These are phyloP conservation scores for Dynastes grantii DNA, from an alignment of 2,888 invertebrate species.

Conservation along the genomic window DNA sequence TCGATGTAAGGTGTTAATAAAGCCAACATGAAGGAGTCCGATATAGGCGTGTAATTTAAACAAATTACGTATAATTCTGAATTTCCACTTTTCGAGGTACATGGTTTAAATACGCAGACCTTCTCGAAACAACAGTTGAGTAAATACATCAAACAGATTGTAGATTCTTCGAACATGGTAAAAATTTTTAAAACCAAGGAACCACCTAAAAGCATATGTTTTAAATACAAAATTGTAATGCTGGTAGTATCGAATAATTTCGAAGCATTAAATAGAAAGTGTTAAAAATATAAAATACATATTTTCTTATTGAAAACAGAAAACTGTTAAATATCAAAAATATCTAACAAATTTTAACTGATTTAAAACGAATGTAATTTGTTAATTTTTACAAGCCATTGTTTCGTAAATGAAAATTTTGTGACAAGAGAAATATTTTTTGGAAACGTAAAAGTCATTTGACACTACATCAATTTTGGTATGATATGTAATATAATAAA, in stretches of 20 bases:
- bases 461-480: too few relatives aligned
- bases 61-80: constrained; percentile 94
- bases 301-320: too few relatives aligned
- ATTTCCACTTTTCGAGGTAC: constrained; percentile 95
- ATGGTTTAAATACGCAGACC: constrained; percentile 89
- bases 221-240: constrained; percentile 39
- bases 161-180: constrained; percentile 89
- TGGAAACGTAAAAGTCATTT: too few relatives aligned
- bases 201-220: constrained; percentile 75
- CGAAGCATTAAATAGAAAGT: neutral
- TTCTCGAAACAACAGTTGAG: constrained; percentile 82
- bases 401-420: too few relatives aligned
- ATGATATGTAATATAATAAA: too few relatives aligned
- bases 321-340: too few relatives aligned
- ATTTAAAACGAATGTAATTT: too few relatives aligned
- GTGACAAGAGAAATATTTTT: too few relatives aligned
- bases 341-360: too few relatives aligned
- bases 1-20: constrained; percentile 71
- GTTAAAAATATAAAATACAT: too few relatives aligned
- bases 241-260: constrained; percentile 16
- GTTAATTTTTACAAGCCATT: too few relatives aligned
- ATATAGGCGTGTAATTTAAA: constrained; percentile 73
- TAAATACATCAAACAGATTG: constrained; percentile 85
- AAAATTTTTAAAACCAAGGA: constrained; percentile 91
- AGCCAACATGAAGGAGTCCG: constrained; percentile 59